A percentile compares a stretch with the other conserved stretches of the same genome.
Evolutionary conservation across 2,888 invertebrate genomes (phyloP).

Genomic region (Leptinotarsa haldemani): DNA sequence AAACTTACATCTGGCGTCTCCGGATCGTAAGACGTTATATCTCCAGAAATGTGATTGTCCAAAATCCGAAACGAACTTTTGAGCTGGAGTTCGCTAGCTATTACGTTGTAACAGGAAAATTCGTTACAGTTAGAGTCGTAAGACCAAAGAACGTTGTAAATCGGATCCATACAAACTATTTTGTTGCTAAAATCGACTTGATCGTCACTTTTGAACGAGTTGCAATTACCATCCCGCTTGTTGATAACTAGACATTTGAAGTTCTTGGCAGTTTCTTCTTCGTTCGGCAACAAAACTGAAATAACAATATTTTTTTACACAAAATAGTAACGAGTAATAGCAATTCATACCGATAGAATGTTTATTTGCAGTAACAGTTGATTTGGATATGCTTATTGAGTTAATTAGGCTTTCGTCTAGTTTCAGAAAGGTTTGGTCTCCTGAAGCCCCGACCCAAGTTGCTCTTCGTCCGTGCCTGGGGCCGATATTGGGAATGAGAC

Average conservation of each 20-base stretch:
- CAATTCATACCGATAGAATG: conserved; percentile 79
- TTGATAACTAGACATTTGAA: conserved; percentile 92
- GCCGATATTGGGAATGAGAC: conserved; percentile 83
- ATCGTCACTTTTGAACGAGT: conserved; percentile 83
- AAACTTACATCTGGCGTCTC: conserved; percentile 53
- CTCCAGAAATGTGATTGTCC: conserved; percentile 54
- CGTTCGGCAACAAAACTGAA: conserved; percentile 84
- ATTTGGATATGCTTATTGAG: conserved; percentile 86
- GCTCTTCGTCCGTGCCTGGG: conserved; percentile 88
- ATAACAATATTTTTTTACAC: neutral
- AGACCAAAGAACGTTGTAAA: conserved; percentile 95
- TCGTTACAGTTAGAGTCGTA: conserved; percentile 77
- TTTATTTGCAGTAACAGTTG: conserved; percentile 89
- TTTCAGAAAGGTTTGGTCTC: conserved; percentile 94
- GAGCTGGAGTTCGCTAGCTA: conserved; percentile 77
- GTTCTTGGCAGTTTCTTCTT: conserved; percentile 77
- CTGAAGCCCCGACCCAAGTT: conserved; percentile 95
- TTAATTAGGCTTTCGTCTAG: conserved; percentile 94
- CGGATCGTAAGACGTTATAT: conserved; percentile 50
- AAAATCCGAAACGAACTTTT: conserved; percentile 57
- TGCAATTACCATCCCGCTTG: conserved; percentile 88
- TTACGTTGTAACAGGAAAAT: conserved; percentile 84
- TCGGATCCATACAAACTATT: conserved; percentile 87
- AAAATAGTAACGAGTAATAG: neutral
- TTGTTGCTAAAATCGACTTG: conserved; percentile 87